Base-by-base conservation (phyloP, 2,113 vertebrate species). In the Myrmecobius fasciatus region DNA sequence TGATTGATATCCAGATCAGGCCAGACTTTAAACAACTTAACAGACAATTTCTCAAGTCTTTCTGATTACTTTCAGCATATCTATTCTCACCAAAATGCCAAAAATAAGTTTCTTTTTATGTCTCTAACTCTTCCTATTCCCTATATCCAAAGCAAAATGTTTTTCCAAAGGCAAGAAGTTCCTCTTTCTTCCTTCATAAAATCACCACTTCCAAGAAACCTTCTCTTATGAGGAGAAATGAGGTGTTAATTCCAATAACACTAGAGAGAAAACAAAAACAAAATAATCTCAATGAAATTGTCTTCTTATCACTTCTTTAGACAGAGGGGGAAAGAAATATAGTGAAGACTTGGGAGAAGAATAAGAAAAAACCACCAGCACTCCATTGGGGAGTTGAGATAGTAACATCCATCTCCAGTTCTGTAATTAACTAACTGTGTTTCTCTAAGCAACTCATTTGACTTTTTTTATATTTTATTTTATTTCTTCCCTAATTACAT, bases 151-250 rank as follows among this genome's bases (percentile, higher is more conserved):
- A 92, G 75, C 8, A 89, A 14, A 90, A n/a, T 75, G 0, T 0
- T 94, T 89, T 83, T 51, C 47, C 25, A 91, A 25, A 43, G 22
- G 7, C 28, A 43, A 43, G 36, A 31, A 0, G 1, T 43, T 49
- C 48, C 31, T 48, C 83, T 89, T 67, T 92, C 83, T 14, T 46
- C 89, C 7, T 36, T 46, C 20, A 2, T 48, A 53, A 94, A 96
- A 25, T 67, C 17, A 52, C 7, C 17, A 25, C 17, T 25, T 94
- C 47, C 43, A 90, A 48, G 43, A 97, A 89, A 31, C 56, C 91
- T 52, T 93, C 91, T 46, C 90, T 93, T 92, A 94, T 95, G 52
- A 56, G 28, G 53, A 91, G 24, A 28, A 56, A 43, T 9, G 91
- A 24, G 11, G 75, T 47, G 56, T 31, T 28, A 25, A 88, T 67